A percentile compares a stretch with the other conserved stretches of the same genome.
phyloP scores from a whole-genome alignment of 1,140 invertebrate genomes.

The Drosophila mayri region DNA sequence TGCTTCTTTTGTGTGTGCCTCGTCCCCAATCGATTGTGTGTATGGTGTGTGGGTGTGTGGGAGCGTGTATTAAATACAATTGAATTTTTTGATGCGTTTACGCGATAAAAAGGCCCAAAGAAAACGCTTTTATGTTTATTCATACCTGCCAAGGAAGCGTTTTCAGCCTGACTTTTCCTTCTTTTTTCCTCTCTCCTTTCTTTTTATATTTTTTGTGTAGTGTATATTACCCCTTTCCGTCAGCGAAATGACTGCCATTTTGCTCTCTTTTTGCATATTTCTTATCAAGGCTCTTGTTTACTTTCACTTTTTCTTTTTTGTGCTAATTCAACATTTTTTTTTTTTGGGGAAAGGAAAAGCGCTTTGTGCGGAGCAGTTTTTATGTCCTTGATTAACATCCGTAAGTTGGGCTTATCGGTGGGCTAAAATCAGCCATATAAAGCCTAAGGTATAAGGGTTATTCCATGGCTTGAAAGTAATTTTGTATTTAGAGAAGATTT shows the following conservation, averaged over 20 bases:
- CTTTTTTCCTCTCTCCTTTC: neutral
- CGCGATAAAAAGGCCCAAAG: slow-evolving; percentile 59
- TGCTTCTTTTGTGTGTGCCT: slow-evolving; percentile 60
- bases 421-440: too few species aligned
- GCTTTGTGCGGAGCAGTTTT: slow-evolving; percentile 21
- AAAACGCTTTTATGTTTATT: slow-evolving; percentile 75
- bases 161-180: slow-evolving; percentile 2
- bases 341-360: neutral
- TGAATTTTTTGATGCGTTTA: slow-evolving; percentile 72
- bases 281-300: slow-evolving; percentile 26
- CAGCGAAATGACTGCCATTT: slow-evolving; percentile 27
- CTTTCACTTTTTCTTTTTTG: neutral
- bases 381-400: slow-evolving; percentile 26
- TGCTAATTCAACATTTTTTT: slow-evolving; percentile 44
- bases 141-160: slow-evolving; percentile 55
- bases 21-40: slow-evolving; percentile 45
- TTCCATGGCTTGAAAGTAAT: neutral
- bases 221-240: slow-evolving; percentile 38
- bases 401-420: neutral
- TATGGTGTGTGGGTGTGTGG: slow-evolving; percentile 11
- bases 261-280: slow-evolving; percentile 24
- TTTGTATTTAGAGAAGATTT: neutral
- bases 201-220: slow-evolving; percentile 3
- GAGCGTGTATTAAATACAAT: slow-evolving; percentile 67
- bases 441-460: neutral